These are phyloP conservation scores for Calycopis cecrops DNA, from an alignment of 1,140 invertebrate genomes.

Conservation along the genomic window DNA sequence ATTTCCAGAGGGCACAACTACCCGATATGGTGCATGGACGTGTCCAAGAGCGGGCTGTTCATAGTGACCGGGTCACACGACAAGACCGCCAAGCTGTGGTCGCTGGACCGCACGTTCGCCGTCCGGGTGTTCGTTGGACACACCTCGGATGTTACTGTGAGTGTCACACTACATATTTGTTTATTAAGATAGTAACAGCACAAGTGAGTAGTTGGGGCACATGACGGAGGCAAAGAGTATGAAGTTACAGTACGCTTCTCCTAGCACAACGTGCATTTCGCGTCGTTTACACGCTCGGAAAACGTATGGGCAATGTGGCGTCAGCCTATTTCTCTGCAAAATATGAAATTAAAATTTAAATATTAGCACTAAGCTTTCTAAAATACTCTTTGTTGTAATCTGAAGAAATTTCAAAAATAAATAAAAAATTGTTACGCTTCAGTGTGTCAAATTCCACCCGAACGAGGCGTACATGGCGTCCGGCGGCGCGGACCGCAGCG, in stretches of 20 bases:
- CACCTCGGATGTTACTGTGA: slow-evolving; percentile 87
- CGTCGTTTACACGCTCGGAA: too few species aligned
- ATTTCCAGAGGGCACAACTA: slow-evolving; percentile 85
- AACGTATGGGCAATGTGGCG: too few species aligned
- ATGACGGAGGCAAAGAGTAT: too few species aligned
- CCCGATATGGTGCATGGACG: slow-evolving; percentile 90
- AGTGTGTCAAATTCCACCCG: slow-evolving; percentile 89
- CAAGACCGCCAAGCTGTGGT: slow-evolving; percentile 89
- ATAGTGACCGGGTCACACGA: slow-evolving; percentile 90
- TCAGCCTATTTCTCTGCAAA: too few species aligned
- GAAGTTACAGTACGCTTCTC: too few species aligned
- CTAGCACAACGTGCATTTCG: too few species aligned
- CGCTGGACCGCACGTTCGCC: slow-evolving; percentile 86
- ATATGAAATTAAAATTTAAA: too few species aligned
- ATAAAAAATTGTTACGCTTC: slow-evolving; percentile 31
- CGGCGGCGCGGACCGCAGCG: slow-evolving; percentile 84
- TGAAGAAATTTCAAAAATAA: too few species aligned
- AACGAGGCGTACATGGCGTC: slow-evolving; percentile 88
- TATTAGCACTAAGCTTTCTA: too few species aligned
- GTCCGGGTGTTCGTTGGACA: slow-evolving; percentile 89
- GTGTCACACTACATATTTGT: slow-evolving; percentile 15
- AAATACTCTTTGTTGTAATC: too few species aligned
- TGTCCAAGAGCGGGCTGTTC: slow-evolving; percentile 83
- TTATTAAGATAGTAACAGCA: too few species aligned
- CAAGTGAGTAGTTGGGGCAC: too few species aligned